Evolutionary conservation across 2,113 vertebrate genomes (phyloP).

Genomic region (Dromaius novaehollandiae): DNA sequence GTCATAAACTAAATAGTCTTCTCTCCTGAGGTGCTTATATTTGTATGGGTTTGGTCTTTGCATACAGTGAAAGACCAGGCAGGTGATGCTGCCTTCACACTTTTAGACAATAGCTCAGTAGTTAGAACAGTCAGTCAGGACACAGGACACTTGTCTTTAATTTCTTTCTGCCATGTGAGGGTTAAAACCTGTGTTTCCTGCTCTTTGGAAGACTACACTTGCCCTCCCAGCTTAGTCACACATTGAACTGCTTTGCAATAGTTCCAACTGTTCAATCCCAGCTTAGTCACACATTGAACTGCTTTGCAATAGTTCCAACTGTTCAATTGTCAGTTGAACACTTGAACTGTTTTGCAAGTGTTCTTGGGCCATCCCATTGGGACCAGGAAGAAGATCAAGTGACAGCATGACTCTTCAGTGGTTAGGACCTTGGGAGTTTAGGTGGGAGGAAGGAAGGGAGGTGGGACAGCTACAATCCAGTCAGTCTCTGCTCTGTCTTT

Average conservation of each 20-base stretch:
- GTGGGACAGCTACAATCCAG: background rate
- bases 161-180: background rate
- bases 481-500: background rate
- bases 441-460: background rate
- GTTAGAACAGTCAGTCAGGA: background rate
- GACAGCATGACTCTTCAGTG: background rate
- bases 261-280: background rate
- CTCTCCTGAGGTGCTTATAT: background rate
- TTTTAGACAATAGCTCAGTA: background rate
- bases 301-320: background rate
- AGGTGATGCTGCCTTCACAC: background rate
- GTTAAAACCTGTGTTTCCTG: background rate
- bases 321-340: no score
- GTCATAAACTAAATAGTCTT: background rate
- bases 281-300: background rate
- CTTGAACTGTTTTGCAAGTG: no score
- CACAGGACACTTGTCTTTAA: background rate
- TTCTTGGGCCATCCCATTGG: background rate
- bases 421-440: background rate
- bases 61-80: background rate
- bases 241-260: background rate
- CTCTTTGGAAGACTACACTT: background rate
- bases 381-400: background rate
- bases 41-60: background rate
- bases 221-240: background rate